Evolutionary conservation across 2,113 vertebrate genomes (phyloP), one percentile per base, ranked within the genome.

Genomic region (Oxyura jamaicensis): DNA sequence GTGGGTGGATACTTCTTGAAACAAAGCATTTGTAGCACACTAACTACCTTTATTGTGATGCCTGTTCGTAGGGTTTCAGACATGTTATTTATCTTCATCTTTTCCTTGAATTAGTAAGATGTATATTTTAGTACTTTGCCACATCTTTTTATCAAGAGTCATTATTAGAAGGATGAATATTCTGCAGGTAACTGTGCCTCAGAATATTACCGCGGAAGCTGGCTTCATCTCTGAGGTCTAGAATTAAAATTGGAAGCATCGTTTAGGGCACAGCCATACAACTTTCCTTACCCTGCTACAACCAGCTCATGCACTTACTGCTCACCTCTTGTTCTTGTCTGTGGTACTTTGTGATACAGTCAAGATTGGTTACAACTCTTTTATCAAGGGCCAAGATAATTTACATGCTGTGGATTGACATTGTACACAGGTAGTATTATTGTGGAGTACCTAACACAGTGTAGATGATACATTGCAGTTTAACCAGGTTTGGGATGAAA

Each of bases 351-450:
- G 42, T 12, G 29, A 35, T 82, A 15, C 26, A 53, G 6, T 46
- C 26, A 17, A 46, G 33, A 4, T 3, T 20, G 42, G 36, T 44
- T 53, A 35, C 36, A 17, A 2, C 29, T 33, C 52, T 59, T 36
- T 44, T 55, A 3, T 7, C 59, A 72, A 18, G 33, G 55, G 25
- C 42, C 15, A 29, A 25, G n/a, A 10, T 39, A 25, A 46, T 50
- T 28, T 20, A 1, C 16, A 20, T 65, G 48, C 82, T 79, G 29
- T n/a, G 91, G 21, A 0, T 10, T 48, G 48, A 52, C 58, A 82
- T 18, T 5, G 7, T 39, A 60, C 31, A 23, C 0, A 4, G 39
- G 42, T 29, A 25, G 67, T 16, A 8, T 22, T 0, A 0, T 33
- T 58, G 33, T 8, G 25, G 33, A 41, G 50, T 10, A 58, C 23